Conservation (phyloP, 2,113 vertebrate species). For the Blennius ocellaris region DNA sequence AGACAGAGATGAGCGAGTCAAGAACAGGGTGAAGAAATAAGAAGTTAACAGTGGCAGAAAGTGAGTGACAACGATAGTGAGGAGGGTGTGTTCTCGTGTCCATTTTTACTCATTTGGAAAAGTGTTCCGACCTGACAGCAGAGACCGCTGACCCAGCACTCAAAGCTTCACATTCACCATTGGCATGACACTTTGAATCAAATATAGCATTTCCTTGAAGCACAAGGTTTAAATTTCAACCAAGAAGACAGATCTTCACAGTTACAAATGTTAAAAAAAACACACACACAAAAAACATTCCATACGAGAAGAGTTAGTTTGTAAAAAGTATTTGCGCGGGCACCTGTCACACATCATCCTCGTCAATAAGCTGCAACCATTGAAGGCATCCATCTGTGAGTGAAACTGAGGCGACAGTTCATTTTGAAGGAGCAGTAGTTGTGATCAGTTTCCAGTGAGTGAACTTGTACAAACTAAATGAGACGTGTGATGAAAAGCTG, state of each 20-base stretch:
- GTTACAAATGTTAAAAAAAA: neutral
- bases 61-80: constrained; percentile 9
- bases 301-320: constrained; percentile 34
- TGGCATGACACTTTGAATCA: neutral
- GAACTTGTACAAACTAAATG: no score
- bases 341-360: neutral
- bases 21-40: constrained; percentile 12
- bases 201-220: neutral
- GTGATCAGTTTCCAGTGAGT: no score
- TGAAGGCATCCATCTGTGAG: no score
- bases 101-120: neutral
- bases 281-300: constrained; percentile 41
- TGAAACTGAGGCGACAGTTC: no score
- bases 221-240: neutral
- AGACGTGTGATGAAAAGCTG: no score
- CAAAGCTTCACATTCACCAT: neutral
- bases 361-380: no score
- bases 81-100: neutral
- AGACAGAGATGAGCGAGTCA: constrained; percentile 10
- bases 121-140: neutral
- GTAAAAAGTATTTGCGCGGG: constrained; percentile 13
- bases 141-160: neutral
- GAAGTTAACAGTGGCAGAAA: constrained; percentile 18
- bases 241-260: constrained; percentile 27
- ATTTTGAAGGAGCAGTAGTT: no score